Evolutionary conservation across 1,140 invertebrate species (phyloP).

Genomic region (Gonioctena quinquepunctata): DNA sequence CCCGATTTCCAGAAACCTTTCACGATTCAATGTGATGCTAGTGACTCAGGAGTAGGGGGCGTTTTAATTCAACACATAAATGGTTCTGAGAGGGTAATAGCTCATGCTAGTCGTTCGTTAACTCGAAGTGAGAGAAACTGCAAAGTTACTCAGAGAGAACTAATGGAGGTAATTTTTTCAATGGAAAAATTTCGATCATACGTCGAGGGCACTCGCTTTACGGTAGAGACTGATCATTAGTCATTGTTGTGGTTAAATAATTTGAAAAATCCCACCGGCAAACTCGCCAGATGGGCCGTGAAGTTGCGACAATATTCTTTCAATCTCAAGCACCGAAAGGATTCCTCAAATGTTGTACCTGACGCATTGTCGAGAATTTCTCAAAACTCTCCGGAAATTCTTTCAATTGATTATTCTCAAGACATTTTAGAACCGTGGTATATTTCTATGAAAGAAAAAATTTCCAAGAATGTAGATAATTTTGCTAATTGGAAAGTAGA

Average conservation of each 20-base stretch:
- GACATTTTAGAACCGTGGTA: conserved; percentile 3
- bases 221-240: background rate
- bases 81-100: background rate
- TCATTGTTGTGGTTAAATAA: conserved; percentile 52
- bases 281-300: conserved; percentile 56
- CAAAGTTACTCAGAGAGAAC: background rate
- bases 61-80: background rate
- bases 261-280: conserved; percentile 53
- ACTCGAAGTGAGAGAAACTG: background rate
- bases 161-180: background rate
- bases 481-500: conserved; percentile 7
- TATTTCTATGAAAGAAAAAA: background rate
- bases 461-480: background rate
- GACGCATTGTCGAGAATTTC: background rate
- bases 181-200: background rate
- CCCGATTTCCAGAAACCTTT: background rate
- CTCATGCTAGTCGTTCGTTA: background rate
- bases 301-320: conserved; percentile 50
- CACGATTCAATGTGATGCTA: background rate
- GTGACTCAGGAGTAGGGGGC: background rate
- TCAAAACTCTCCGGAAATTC: background rate
- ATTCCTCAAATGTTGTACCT: conserved; percentile 14
- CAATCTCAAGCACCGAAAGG: conserved; percentile 48
- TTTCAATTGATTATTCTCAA: background rate
- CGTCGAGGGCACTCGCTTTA: background rate